These are phyloP conservation scores for Chionis minor DNA, from an alignment of 2,113 vertebrate genomes.

Conservation along the genomic window DNA sequence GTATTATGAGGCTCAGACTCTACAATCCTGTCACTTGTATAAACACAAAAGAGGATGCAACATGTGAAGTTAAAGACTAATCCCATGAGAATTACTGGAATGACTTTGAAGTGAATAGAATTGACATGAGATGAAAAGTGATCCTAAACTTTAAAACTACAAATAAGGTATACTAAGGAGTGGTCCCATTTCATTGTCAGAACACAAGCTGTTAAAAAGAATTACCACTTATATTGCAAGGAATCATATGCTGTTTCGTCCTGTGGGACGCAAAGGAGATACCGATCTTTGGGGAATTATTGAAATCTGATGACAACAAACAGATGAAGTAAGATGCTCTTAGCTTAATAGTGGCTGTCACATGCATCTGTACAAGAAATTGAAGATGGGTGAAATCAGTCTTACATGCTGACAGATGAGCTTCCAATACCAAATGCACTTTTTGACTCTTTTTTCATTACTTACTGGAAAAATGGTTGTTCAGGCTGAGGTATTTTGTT, in stretches of 20 bases:
- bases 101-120: not conserved
- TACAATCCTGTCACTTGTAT: not conserved
- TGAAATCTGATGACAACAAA: conserved; percentile 9
- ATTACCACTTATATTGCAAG: not conserved
- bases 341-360: not conserved
- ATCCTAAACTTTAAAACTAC: not conserved
- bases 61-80: not conserved
- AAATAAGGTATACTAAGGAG: not conserved
- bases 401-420: not conserved
- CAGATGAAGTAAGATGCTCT: conserved; percentile 3
- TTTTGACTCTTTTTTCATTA: not conserved
- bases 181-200: not conserved
- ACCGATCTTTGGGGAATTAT: not conserved
- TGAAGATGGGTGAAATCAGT: not conserved
- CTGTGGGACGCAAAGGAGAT: not conserved
- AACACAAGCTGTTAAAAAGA: not conserved
- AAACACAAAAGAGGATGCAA: not conserved
- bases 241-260: not conserved
- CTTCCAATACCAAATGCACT: not conserved
- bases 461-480: not conserved
- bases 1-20: not conserved
- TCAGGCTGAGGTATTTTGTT: not conserved
- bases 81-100: not conserved
- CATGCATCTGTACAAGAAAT: not conserved
- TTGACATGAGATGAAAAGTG: not conserved